Conservation (phyloP, 2,113 vertebrate genomes). For the Istiophorus platypterus region DNA sequence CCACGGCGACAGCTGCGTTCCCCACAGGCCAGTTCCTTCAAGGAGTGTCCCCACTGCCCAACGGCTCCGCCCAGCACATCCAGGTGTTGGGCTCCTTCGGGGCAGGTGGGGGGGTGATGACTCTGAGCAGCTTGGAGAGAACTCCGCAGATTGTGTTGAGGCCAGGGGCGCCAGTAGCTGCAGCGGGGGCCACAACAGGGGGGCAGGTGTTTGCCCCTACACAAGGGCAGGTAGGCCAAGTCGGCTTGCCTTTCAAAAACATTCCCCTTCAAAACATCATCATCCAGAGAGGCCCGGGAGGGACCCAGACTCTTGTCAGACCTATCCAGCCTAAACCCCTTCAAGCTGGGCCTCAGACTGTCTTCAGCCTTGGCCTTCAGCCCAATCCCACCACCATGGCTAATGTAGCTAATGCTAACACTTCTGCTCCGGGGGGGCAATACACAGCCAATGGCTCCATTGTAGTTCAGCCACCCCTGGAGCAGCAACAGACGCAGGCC, state of each 20-base stretch:
- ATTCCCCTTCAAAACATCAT: slow-evolving; percentile 98
- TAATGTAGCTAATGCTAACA: slow-evolving; percentile 80
- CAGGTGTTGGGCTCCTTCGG: slow-evolving; percentile 95
- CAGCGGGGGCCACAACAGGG: slow-evolving; percentile 69
- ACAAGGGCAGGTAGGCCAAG: slow-evolving; percentile 87
- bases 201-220: slow-evolving; percentile 88
- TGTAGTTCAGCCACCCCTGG: slow-evolving; percentile 86
- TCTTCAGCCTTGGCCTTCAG: slow-evolving; percentile 89
- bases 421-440: slow-evolving; percentile 78
- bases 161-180: slow-evolving; percentile 82
- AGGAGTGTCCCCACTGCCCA: slow-evolving; percentile 91
- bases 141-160: slow-evolving; percentile 93
- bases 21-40: slow-evolving; percentile 93
- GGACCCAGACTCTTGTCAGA: slow-evolving; percentile 86
- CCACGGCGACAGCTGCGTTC: slow-evolving; percentile 88
- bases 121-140: slow-evolving; percentile 94
- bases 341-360: slow-evolving; percentile 90
- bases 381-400: slow-evolving; percentile 79
- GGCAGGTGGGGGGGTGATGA: slow-evolving; percentile 92
- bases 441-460: slow-evolving; percentile 82
- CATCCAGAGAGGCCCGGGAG: slow-evolving; percentile 93
- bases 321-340: slow-evolving; percentile 97
- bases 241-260: slow-evolving; percentile 95
- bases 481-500: slow-evolving; percentile 83
- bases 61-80: slow-evolving; percentile 94